These are phyloP conservation scores for Saccostrea cuccullata DNA, from an alignment of 1,140 invertebrate species.

Conservation along the genomic window DNA sequence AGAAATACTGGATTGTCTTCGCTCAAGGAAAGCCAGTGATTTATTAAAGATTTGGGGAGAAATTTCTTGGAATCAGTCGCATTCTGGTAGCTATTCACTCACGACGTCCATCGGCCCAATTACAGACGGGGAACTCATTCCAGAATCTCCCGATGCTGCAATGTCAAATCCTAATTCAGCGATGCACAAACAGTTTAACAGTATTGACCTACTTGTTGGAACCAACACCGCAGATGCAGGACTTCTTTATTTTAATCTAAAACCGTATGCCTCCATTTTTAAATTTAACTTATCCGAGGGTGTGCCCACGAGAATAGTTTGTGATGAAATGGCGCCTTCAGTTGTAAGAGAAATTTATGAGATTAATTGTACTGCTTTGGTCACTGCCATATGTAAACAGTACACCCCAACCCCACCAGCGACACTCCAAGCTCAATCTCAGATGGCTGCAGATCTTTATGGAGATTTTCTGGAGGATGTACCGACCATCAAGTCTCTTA, in stretches of 20 bases:
- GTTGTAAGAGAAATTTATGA: constrained; percentile 53
- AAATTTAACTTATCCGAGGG: constrained; percentile 42
- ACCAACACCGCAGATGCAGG: constrained; percentile 55
- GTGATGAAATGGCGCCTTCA: constrained; percentile 48
- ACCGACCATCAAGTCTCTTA: constrained; percentile 50
- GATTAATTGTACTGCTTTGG: constrained; percentile 31
- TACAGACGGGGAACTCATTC: constrained; percentile 55
- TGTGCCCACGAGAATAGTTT: constrained; percentile 52
- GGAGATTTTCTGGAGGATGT: constrained; percentile 58
- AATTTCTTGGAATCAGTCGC: neutral
- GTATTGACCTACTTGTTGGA: constrained; percentile 53
- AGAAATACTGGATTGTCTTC: constrained; percentile 38
- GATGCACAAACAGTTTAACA: constrained; percentile 38
- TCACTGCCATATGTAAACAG: constrained; percentile 34
- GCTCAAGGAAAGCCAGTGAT: neutral
- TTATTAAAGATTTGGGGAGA: neutral
- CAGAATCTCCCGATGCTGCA: constrained; percentile 28
- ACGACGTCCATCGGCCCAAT: constrained; percentile 51
- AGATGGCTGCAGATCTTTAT: constrained; percentile 53
- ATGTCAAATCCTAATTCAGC: constrained; percentile 33
- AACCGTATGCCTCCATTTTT: constrained; percentile 36
- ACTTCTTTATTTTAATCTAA: constrained; percentile 51
- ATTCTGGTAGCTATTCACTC: neutral
- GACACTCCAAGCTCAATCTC: constrained; percentile 41
- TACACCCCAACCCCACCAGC: constrained; percentile 30